Evolutionary conservation across 2,888 invertebrate species (phyloP).

Genomic region (Tiliacea aurago): DNA sequence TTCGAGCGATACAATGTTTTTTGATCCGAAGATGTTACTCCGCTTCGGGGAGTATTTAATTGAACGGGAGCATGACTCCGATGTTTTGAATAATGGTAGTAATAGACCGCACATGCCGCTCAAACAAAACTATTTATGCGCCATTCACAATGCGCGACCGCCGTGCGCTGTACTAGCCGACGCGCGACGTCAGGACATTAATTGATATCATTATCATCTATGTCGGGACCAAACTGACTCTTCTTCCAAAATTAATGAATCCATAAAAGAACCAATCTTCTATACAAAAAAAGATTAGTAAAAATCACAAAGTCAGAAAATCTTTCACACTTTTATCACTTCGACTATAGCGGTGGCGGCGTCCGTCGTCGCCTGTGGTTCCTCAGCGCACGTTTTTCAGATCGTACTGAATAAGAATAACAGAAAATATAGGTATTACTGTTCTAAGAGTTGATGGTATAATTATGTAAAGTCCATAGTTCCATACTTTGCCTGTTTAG

Average conservation of each 20-base stretch:
- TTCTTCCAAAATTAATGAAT: background rate
- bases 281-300: too few relatives aligned
- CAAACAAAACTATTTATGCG: slow-evolving; percentile 75
- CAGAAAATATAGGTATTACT: too few relatives aligned
- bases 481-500: too few relatives aligned
- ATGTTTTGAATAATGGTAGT: slow-evolving; percentile 86
- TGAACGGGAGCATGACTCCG: slow-evolving; percentile 84
- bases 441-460: too few relatives aligned
- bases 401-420: too few relatives aligned
- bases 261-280: background rate
- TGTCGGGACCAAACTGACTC: background rate
- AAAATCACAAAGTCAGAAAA: background rate
- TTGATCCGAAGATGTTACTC: slow-evolving; percentile 78
- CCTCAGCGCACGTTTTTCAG: background rate
- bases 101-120: slow-evolving; percentile 81
- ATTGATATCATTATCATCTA: slow-evolving; percentile 53
- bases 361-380: background rate
- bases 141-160: slow-evolving; percentile 54
- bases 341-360: background rate
- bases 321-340: background rate
- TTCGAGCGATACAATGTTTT: slow-evolving; percentile 82
- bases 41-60: slow-evolving; percentile 83
- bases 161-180: slow-evolving; percentile 39
- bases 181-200: slow-evolving; percentile 37
- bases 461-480: too few relatives aligned